Evolutionary conservation across 2,888 invertebrate species (phyloP), one percentile per base, ranked within the genome.

Genomic region (Clusia tigrina): DNA sequence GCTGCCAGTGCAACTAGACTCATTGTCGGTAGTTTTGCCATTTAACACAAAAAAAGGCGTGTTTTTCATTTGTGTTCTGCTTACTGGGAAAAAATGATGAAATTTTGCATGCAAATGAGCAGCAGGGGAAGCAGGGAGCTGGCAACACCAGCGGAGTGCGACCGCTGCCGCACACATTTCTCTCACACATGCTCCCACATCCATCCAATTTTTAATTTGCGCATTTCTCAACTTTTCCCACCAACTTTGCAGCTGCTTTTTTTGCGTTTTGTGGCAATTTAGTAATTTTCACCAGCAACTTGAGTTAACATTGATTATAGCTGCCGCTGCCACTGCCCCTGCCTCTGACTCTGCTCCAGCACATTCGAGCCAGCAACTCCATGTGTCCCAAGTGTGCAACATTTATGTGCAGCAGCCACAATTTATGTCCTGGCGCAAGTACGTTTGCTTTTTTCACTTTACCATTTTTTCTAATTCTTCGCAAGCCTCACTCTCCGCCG

Each of bases 301-400:
- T 66, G 67, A 67, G 64, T 64, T 65, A 58, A 69, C 73, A 73
- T 73, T 76, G 73, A 73, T 78, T 71, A 71, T 69, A 70, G 64
- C 55, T 54, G 64, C 66, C 64, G 32, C 56, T 26, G 61, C 62
- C 60, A 57, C 42, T 52, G 37, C 9, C 20, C 10, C 48, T 17
- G n/a, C n/a, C 10, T 10, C 48, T 5, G n/a, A 48, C 17, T 48
- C n/a, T 6, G 5, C n/a, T n/a, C n/a, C n/a, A n/a, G n/a, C n/a
- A n/a, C n/a, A 20, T 52, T 12, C 52, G 52, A 20, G 3, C 52
- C 3, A 20, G 10, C n/a, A 24, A 12, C 52, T 24, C 22, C 17
- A 57, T n/a, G 15, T 20, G 62, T 62, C 58, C 62, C 55, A 24
- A 32, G 56, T 64, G 59, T 53, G 52, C 52, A 37, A 58, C 53